These are phyloP conservation scores for Erythrocercus mccallii DNA, from an alignment of 2,113 vertebrate species.

Conservation along the genomic window DNA sequence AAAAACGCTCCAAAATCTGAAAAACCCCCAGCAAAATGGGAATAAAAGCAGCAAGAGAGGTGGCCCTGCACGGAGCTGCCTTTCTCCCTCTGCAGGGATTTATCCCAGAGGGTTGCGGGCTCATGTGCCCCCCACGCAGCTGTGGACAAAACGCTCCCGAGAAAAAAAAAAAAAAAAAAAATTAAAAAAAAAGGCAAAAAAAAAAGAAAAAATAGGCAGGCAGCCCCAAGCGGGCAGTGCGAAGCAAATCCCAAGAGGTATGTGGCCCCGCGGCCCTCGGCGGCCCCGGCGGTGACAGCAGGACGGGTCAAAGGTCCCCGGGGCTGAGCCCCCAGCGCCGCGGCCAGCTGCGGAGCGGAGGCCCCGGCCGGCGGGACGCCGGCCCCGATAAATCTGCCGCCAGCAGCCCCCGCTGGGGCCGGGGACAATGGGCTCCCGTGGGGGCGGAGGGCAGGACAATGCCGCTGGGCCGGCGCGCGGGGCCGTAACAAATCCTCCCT, in stretches of 20 bases:
- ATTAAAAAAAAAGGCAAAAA: not conserved
- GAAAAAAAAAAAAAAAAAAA: not conserved
- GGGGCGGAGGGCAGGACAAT: slow-evolving; percentile 76
- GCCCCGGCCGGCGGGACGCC: slow-evolving; percentile 67
- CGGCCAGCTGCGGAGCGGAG: slow-evolving; percentile 71
- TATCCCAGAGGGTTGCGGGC: not conserved
- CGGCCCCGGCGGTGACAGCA: slow-evolving; percentile 80
- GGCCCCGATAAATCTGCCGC: slow-evolving; percentile 69
- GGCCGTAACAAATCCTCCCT: slow-evolving; percentile 79
- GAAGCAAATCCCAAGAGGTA: slow-evolving; percentile 77
- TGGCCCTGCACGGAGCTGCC: not conserved
- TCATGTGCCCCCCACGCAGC: not conserved
- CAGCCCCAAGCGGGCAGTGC: slow-evolving; percentile 1
- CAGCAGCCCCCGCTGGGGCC: slow-evolving; percentile 72
- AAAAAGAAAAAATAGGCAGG: not conserved
- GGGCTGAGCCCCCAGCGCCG: slow-evolving; percentile 74
- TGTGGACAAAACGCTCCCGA: not conserved
- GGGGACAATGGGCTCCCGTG: slow-evolving; percentile 72
- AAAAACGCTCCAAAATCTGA: not conserved
- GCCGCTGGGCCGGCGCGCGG: slow-evolving; percentile 66
- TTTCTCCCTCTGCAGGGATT: not conserved
- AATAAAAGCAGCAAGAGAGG: slow-evolving; percentile 1
- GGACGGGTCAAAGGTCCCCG: slow-evolving; percentile 80
- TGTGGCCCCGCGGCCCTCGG: slow-evolving; percentile 70
- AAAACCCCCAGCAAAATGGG: not conserved